Conservation (phyloP, 1,140 invertebrate genomes). For the Meteorus sp. region DNA sequence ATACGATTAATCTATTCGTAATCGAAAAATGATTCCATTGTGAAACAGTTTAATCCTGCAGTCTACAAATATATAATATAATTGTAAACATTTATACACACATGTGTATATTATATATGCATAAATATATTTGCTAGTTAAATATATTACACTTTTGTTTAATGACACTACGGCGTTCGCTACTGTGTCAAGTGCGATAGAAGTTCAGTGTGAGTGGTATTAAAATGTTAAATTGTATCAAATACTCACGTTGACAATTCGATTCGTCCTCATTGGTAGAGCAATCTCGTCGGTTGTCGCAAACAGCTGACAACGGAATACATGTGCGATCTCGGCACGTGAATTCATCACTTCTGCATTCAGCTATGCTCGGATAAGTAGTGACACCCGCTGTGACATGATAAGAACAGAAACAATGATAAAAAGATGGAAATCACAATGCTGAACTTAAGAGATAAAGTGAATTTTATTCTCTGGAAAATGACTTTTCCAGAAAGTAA, state of each 20-base stretch:
- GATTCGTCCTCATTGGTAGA: slow-evolving; percentile 76
- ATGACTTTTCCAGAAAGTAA: too few relatives aligned
- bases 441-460: too few relatives aligned
- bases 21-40: too few relatives aligned
- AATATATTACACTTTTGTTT: too few relatives aligned
- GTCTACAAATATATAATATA: too few relatives aligned
- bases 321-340: slow-evolving; percentile 66
- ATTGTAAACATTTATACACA: too few relatives aligned
- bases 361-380: slow-evolving; percentile 22
- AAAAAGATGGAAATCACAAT: slow-evolving; percentile 27
- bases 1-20: not conserved
- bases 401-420: slow-evolving; percentile 46
- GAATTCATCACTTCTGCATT: slow-evolving; percentile 57
- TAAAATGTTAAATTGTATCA: not conserved
- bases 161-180: too few relatives aligned
- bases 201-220: too few relatives aligned
- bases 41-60: not conserved
- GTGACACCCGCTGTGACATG: slow-evolving; percentile 37
- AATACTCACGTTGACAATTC: slow-evolving; percentile 44
- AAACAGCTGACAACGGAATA: slow-evolving; percentile 67
- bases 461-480: too few relatives aligned
- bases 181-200: too few relatives aligned
- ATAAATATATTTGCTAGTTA: too few relatives aligned
- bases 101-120: not conserved
- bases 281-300: slow-evolving; percentile 78